These are phyloP conservation scores for Meloidogyne exigua DNA, from an alignment of 1,140 invertebrate species.

Conservation along the genomic window DNA sequence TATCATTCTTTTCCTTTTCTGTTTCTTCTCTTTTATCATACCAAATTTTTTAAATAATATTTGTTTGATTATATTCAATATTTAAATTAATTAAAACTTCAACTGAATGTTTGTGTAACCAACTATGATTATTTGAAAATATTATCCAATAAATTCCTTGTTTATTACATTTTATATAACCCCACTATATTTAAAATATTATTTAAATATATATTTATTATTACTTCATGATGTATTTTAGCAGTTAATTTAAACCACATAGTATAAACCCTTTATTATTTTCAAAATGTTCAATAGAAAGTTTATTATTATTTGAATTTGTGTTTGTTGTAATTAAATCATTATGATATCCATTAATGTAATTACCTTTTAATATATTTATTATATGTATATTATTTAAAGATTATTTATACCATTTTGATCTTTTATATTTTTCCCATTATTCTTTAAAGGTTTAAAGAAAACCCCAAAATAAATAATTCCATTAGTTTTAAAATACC, in stretches of 20 bases:
- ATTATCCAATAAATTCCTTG: constrained; percentile 56
- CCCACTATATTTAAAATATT: constrained; percentile 19
- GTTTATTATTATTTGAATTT: too few relatives aligned
- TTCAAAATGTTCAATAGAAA: constrained; percentile 39
- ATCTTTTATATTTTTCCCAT: neutral
- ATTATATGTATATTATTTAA: too few relatives aligned
- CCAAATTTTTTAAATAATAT: neutral
- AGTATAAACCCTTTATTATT: constrained; percentile 48
- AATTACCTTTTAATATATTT: too few relatives aligned
- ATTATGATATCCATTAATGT: neutral
- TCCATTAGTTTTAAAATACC: constrained; percentile 61
- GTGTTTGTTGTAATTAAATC: neutral
- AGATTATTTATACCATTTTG: neutral
- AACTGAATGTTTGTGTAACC: constrained; percentile 23
- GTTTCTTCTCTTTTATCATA: neutral
- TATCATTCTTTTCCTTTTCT: neutral
- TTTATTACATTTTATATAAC: constrained; percentile 17
- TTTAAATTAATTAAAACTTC: constrained; percentile 23
- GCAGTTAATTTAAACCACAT: constrained; percentile 60
- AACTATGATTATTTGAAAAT: constrained; percentile 55
- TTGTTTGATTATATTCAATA: neutral
- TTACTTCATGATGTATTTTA: constrained; percentile 56
- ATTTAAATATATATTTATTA: too few relatives aligned
- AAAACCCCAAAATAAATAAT: constrained; percentile 62
- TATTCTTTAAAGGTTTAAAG: constrained; percentile 33